These are phyloP conservation scores for Indicator maculatus DNA, from an alignment of 2,113 vertebrate species.

Conservation along the genomic window DNA sequence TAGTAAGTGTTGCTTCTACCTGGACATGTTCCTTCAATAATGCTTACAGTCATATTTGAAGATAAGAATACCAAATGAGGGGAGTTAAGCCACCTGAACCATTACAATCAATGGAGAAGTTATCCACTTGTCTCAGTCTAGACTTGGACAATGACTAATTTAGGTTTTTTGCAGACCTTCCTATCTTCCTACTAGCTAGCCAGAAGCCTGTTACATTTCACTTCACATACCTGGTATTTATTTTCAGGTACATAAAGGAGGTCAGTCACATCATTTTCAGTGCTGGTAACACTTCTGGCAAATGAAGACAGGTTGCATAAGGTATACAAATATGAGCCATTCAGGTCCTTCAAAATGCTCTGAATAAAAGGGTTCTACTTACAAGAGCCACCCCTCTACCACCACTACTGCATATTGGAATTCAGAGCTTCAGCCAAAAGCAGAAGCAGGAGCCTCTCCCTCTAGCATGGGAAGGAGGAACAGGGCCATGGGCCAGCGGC, in stretches of 20 bases:
- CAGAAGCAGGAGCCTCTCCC: conserved; percentile 31
- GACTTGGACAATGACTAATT: not conserved
- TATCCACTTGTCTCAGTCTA: not conserved
- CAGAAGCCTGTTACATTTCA: not conserved
- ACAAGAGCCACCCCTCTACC: not conserved
- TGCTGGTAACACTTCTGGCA: rapidly evolving
- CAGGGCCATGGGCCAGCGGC: not conserved
- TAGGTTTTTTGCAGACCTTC: not conserved
- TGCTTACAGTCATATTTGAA: not conserved
- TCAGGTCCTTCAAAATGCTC: not conserved
- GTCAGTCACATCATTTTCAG: not conserved
- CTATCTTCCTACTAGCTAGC: not conserved
- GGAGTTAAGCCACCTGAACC: not conserved
- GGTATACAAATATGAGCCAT: not conserved
- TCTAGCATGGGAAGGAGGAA: not conserved
- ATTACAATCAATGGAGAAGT: not conserved
- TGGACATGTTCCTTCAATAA: not conserved
- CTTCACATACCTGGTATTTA: not conserved
- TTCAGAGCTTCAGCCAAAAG: not conserved
- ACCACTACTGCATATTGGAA: not conserved
- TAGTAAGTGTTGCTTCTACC: not conserved
- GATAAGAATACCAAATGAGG: not conserved
- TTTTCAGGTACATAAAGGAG: not conserved
- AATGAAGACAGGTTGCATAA: not conserved
- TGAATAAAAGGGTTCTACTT: not conserved